phyloP scores from a whole-genome alignment of 2,888 invertebrate genomes.

The Mesorhabditis spiculigera region DNA sequence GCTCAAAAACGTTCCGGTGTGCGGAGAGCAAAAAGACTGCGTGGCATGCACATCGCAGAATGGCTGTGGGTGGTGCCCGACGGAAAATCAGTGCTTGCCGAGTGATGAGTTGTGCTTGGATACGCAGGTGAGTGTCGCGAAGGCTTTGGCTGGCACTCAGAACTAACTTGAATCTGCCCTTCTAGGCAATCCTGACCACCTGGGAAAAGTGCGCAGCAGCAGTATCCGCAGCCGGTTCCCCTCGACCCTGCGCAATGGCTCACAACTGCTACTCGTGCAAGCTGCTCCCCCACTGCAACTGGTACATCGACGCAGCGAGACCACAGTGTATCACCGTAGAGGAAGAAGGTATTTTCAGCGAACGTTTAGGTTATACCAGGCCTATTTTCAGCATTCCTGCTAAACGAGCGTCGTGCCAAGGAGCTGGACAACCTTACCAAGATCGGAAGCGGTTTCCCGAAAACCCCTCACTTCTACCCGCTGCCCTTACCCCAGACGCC shows the following conservation, averaged over 20 bases:
- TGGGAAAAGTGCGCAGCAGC: conserved; percentile 33
- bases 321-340: conserved; percentile 37
- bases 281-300: conserved; percentile 45
- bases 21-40: conserved; percentile 51
- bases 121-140: conserved; percentile 19
- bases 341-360: conserved; percentile 26
- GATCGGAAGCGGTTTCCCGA: no score
- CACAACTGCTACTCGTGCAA: conserved; percentile 49
- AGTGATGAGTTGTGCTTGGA: conserved; percentile 38
- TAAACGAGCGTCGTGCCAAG: conserved; percentile 28
- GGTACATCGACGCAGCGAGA: conserved; percentile 44
- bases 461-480: no score
- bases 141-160: background rate
- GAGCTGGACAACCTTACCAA: conserved; percentile 19
- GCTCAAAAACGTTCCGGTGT: conserved; percentile 26
- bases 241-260: conserved; percentile 41
- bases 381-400: conserved; percentile 24
- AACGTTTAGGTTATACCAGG: background rate
- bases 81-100: conserved; percentile 43
- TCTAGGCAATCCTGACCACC: conserved; percentile 28
- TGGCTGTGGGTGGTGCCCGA: conserved; percentile 55
- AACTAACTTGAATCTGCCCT: background rate
- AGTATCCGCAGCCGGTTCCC: conserved; percentile 7
- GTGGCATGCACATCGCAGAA: conserved; percentile 45
- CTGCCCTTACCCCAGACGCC: background rate